Percentiles rank a stretch among this genome's conserved stretches.
Conservation (phyloP, 1,140 invertebrate species). For the Hylaeus anthracinus region DNA sequence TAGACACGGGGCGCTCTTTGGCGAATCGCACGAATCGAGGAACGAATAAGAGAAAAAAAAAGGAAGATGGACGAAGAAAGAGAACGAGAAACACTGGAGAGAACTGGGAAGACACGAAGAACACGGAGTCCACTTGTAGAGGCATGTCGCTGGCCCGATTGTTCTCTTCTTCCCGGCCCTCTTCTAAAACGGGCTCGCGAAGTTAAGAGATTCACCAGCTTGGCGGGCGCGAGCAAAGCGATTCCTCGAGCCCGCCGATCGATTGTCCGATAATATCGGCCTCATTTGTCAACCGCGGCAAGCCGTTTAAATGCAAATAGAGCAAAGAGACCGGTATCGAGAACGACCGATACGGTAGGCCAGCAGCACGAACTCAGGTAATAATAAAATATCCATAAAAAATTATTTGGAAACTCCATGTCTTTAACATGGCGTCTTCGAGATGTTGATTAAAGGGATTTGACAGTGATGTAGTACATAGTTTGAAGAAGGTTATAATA, state of each 20-base stretch:
- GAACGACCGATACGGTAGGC: not conserved
- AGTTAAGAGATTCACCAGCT: slow-evolving; percentile 64
- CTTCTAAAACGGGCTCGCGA: slow-evolving; percentile 51
- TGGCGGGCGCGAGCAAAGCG: slow-evolving; percentile 48
- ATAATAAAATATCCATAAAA: slow-evolving; percentile 17
- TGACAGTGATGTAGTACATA: no score
- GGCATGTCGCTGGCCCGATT: slow-evolving; percentile 63
- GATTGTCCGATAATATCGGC: slow-evolving; percentile 75
- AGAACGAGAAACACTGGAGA: slow-evolving; percentile 35
- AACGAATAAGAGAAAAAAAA: slow-evolving; percentile 12
- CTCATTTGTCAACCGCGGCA: slow-evolving; percentile 73
- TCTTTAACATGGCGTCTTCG: no score
- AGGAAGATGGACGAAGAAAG: slow-evolving; percentile 20
- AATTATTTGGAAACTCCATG: not conserved
- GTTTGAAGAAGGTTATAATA: no score
- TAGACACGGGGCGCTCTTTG: slow-evolving; percentile 34
- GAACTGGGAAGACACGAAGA: slow-evolving; percentile 52
- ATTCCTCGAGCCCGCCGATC: slow-evolving; percentile 59
- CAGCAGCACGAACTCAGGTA: no score
- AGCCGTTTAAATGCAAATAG: slow-evolving; percentile 73
- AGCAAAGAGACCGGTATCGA: slow-evolving; percentile 34
- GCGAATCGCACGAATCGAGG: slow-evolving; percentile 39
- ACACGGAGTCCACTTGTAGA: slow-evolving; percentile 63
- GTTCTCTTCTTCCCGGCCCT: slow-evolving; percentile 54
- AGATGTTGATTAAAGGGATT: no score